Evolutionary conservation across 2,888 invertebrate species (phyloP), one percentile per base, ranked within the genome.

Genomic region (Drosophila anomalata): DNA sequence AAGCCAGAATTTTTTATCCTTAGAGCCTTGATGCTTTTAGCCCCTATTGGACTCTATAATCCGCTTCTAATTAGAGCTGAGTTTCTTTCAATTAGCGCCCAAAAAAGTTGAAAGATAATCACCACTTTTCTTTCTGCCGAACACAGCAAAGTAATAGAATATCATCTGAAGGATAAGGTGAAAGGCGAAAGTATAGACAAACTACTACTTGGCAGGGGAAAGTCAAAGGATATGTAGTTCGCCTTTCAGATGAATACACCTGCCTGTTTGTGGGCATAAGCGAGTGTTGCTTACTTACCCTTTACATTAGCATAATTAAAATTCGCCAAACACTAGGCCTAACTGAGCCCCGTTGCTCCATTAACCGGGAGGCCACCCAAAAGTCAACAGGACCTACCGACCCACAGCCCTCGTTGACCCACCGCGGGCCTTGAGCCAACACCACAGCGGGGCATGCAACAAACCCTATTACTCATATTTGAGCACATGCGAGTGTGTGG

Each of bases 251-350:
- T 62, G 56, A 57, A 61, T 77, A 69, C 56, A 76, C 79, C n/a
- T 52, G 55, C n/a, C 12, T 39, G 53, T 51, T 36, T 68, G 52
- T 57, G 50, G 51, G 57, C 41, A 42, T 46, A 20, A 46, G 11
- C 39, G 31, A 47, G 53, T 72, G 56, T 52, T 66, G 69, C 70
- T 76, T 76, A 61, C 66, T 76, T 76, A 61, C 66, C 72, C 70
- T 74, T 72, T 75, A 74, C 84, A 84, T 84, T 84, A 84, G 84
- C 87, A 84, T 84, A 86, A 84, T 84, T 84, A 84, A 84, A 81
- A 76, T 69, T 60, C 73, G 75, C 59, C 59, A 70, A 76, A 78
- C 60, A 75, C 59, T 52, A 42, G 52, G 56, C 62, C 55, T 46
- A 20, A 14, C 29, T 9, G 11, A 20, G 14, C 12, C 26, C 12